Evolutionary conservation across 2,888 invertebrate species (phyloP), one percentile per base, ranked within the genome.

Genomic region (Tetramorium bicarinatum): DNA sequence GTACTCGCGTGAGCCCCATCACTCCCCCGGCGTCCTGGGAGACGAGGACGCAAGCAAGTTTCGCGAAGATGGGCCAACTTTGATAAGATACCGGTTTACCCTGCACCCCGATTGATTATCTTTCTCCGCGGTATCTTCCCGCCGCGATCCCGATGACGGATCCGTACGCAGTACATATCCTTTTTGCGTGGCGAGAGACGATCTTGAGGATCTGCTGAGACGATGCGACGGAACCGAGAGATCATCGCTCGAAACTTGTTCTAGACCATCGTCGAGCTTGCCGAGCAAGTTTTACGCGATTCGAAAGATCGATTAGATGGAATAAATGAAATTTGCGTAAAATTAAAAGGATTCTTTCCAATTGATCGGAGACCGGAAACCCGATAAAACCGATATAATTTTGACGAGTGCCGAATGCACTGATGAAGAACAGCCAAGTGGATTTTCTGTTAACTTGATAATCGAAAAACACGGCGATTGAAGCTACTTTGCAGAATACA

Each of bases 61-160:
- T 83, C 79, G 21, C 80, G 88, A 89, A 91, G 93, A 93, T 93
- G 92, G 91, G 90, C 91, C 91, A 94, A 94, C 92, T 94, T 94
- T 93, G 93, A 94, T 93, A 94, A 93, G 94, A 93, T 93, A 94
- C 92, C 92, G 89, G 92, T 93, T 93, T 93, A 93, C 92, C 91
- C 92, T 93, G 89, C 85, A 89, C 88, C 91, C 88, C 93, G 93
- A 93, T 94, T 94, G 94, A 94, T 94, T 94, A 93, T 93, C 93
- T 93, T 93, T 91, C 89, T 84, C 86, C 82, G 77, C 38, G 62
- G 82, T 62, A 59, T 77, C 83, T 84, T 49, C 29, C 29, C 8
- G n/a, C 25, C 62, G 25, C 61, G 67, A 80, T 82, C 74, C 75
- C 84, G 64, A 74, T 79, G 83, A 71, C 64, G 64, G 54, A 81